These are phyloP conservation scores for Syngnathus rostellatus DNA, from an alignment of 2,797 vertebrate species.

Conservation along the genomic window DNA sequence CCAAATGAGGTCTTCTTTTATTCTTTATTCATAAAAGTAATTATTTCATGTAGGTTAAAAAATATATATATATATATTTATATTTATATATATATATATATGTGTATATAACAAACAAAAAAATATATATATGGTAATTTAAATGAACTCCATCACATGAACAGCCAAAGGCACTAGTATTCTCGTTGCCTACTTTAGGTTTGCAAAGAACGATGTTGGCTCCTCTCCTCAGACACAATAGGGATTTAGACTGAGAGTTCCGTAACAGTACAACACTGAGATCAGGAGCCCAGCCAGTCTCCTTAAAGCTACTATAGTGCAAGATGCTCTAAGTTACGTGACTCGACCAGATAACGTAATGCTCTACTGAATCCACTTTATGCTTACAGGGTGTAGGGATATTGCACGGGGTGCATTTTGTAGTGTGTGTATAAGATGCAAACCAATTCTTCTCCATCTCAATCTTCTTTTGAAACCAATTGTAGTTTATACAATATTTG, in stretches of 20 bases:
- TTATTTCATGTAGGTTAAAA: not conserved
- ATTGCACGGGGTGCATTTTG: no score
- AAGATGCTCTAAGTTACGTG: constrained; percentile 14
- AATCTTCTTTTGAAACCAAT: not conserved
- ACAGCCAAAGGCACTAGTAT: not conserved
- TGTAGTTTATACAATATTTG: not conserved
- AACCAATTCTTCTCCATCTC: not conserved
- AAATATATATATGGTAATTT: no score
- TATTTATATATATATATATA: no score
- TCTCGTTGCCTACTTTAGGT: no score
- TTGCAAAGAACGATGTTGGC: not conserved
- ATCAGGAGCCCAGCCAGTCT: constrained; percentile 35
- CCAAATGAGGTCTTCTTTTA: not conserved
- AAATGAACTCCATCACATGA: no score
- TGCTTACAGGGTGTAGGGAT: not conserved
- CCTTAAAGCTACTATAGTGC: constrained; percentile 36
- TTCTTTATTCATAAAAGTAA: not conserved
- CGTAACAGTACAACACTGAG: constrained; percentile 15
- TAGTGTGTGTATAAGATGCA: not conserved
- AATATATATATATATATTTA: no score
- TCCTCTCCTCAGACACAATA: constrained; percentile 23
- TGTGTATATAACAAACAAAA: no score
- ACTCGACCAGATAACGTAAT: constrained; percentile 36
- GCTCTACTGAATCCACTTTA: not conserved
- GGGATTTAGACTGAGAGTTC: constrained; percentile 27